A percentile compares a stretch with the other conserved stretches of the same genome.
phyloP scores from a whole-genome alignment of 2,888 invertebrate genomes.

The Epirrhoe tristata region DNA sequence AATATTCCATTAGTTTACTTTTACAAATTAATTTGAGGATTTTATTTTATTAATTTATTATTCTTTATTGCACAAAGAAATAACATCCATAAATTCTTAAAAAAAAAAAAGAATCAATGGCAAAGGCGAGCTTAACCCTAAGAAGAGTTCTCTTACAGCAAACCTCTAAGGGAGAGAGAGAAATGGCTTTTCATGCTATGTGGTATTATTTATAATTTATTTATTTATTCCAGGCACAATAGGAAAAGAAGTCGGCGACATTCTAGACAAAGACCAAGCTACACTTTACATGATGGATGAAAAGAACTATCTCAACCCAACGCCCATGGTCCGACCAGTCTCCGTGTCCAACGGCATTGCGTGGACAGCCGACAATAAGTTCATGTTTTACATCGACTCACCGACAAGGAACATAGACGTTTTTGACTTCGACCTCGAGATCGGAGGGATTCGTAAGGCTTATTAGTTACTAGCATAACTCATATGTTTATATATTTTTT shows the following conservation, averaged over 20 bases:
- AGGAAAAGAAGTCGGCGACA: constrained; percentile 82
- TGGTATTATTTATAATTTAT: no score
- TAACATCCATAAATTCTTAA: no score
- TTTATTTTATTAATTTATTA: not conserved
- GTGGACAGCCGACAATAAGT: constrained; percentile 89
- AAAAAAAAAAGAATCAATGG: no score
- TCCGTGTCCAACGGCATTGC: constrained; percentile 92
- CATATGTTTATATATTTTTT: no score
- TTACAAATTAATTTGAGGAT: no score
- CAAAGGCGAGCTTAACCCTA: no score
- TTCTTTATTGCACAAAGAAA: no score
- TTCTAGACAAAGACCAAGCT: constrained; percentile 81
- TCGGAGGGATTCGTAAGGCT: constrained; percentile 86
- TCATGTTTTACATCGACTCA: constrained; percentile 92
- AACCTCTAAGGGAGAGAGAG: no score
- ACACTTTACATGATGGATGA: constrained; percentile 85
- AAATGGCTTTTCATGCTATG: no score
- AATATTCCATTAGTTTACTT: no score
- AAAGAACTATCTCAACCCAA: constrained; percentile 64
- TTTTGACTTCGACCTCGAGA: constrained; percentile 88
- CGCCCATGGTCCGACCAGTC: constrained; percentile 76
- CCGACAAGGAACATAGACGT: constrained; percentile 87
- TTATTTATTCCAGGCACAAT: constrained; percentile 83
- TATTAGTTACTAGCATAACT: not conserved
- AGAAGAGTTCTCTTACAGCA: no score